Base-by-base conservation (phyloP, 37 sponge, comb jelly and placozoan species). In the Aplysina aerophoba region DNA sequence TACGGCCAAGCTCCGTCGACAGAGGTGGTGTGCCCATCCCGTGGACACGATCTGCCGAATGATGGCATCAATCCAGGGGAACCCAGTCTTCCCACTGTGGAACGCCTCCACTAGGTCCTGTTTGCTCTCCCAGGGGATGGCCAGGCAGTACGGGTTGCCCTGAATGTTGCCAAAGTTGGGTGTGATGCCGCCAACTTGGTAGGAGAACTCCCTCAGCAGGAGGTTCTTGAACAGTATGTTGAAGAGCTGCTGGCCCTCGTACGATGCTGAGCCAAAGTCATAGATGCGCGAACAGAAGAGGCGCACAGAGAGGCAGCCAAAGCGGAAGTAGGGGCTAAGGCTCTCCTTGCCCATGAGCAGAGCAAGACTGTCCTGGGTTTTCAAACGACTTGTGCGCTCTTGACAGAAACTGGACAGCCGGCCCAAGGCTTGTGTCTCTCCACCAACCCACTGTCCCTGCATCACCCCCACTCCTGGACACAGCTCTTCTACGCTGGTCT, bases 11-110 rank as follows among this genome's bases (percentile, higher is more conserved):
- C 88, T 81, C 64, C 91, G 89, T 14, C 94, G 83, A 20, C 89
- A 91, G 13, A 90, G 55, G 81, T 91, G 90, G 38, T 92, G 95
- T 28, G 90, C 90, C 89, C 89, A 94, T 2, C 97, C 97, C 59
- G 92, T 95, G 36, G 80, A 85, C 0, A 86, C 81, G 27, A 86
- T 59, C 85, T 97, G 97, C 28, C 85, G 78, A 50, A 97, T 88
- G 41, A 90, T 81, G 24, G 97, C 97, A 92, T 97, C 97, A 55
- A 97, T 92, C 86, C 89, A 92, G 0, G 97, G 97, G 37, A 86
- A 97, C 4, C 97, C 97, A 50, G 97, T 97, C 33, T 72, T 35
- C 4, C 93, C 97, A 30, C 90, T 65, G 14, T 77, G 73, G 84
- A 88, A 94, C 30, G 74, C 38, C 15, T 82, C 59, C 0, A 94